Base-by-base conservation (phyloP, 2,888 invertebrate species). In the Oscheius sp. region DNA sequence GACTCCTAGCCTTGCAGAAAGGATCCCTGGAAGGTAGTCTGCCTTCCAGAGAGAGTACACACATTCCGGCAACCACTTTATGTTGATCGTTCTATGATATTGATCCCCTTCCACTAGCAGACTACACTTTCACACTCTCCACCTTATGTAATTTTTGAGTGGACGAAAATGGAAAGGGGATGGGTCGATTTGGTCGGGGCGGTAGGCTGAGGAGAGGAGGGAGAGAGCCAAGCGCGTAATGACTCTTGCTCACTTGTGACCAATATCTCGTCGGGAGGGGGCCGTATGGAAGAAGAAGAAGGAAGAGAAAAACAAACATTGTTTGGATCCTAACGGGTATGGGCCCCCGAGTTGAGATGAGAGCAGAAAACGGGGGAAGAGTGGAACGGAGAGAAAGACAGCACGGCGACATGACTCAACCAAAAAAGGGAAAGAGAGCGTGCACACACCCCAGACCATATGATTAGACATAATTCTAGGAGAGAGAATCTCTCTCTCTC, bases 181-280 rank as follows among this genome's bases (percentile, higher is more conserved):
- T 60, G 60, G 60, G 60, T 60, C 60, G 60, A 60, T 60, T 32
- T n/a, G 55, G 32, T 55, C 29, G 55, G 42, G 42, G 42, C 55
- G 32, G 55, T 32, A 21, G 55, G 55, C 21, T 29, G 32, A 55
- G 55, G 55, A 21, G 53, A 21, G 53, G 55, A 32, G 55, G 29
- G 55, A 32, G 21, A 55, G 55, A 32, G 32, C 37, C 35, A 42
- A 42, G 37, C 60, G 60, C 60, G 35, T 60, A 60, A 60, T 60
- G 60, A 60, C 60, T 60, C 60, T 60, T 48, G 50, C 50, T 65
- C 48, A 65, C 65, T 65, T 65, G 50, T 65, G 50, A 32, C 63
- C 63, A 48, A 63, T 63, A 60, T 60, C 60, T 60, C 60, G 60
- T 21, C 42, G 42, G 42, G 42, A 42, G 42, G 42, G 42, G 42